Evolutionary conservation across 2,797 vertebrate species (phyloP).

Genomic region (Novumbra hubbsi): DNA sequence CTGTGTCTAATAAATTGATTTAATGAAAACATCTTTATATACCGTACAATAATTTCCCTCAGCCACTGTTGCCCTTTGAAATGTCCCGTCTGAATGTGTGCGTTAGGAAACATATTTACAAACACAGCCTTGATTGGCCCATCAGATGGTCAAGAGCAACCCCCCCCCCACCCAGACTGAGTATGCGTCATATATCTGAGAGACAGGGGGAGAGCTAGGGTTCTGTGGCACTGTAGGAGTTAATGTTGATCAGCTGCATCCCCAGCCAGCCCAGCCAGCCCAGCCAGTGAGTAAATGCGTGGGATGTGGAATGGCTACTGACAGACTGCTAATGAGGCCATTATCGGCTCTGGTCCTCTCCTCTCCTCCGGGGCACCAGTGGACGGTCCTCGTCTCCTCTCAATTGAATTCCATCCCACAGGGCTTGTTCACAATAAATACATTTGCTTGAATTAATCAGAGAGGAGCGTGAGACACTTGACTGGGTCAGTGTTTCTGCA

Average conservation of each 20-base stretch:
- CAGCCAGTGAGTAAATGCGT: slow-evolving; percentile 32
- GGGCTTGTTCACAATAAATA: slow-evolving; percentile 81
- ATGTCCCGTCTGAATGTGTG: too few relatives aligned
- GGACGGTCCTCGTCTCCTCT: slow-evolving; percentile 67
- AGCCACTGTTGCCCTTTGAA: too few relatives aligned
- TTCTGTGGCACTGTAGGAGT: slow-evolving; percentile 33
- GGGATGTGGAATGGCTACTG: slow-evolving; percentile 70
- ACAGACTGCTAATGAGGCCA: slow-evolving; percentile 83
- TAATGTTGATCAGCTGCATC: slow-evolving; percentile 39
- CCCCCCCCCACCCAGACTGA: neutral
- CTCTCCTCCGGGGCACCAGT: slow-evolving; percentile 66
- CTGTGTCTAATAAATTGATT: too few relatives aligned
- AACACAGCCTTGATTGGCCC: too few relatives aligned
- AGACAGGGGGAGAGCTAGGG: neutral
- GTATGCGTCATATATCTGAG: neutral
- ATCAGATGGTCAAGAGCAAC: too few relatives aligned
- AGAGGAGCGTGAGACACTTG: slow-evolving; percentile 52
- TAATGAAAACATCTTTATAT: too few relatives aligned
- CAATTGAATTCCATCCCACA: slow-evolving; percentile 76
- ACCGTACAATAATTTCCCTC: neutral
- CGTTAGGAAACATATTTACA: neutral
- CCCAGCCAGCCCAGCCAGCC: slow-evolving; percentile 29
- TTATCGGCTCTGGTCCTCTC: slow-evolving; percentile 75
- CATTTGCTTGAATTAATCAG: slow-evolving; percentile 75
- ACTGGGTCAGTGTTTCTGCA: slow-evolving; percentile 35